Base-by-base conservation (phyloP, 2,113 vertebrate species). In the Oncorhynchus nerka region DNA sequence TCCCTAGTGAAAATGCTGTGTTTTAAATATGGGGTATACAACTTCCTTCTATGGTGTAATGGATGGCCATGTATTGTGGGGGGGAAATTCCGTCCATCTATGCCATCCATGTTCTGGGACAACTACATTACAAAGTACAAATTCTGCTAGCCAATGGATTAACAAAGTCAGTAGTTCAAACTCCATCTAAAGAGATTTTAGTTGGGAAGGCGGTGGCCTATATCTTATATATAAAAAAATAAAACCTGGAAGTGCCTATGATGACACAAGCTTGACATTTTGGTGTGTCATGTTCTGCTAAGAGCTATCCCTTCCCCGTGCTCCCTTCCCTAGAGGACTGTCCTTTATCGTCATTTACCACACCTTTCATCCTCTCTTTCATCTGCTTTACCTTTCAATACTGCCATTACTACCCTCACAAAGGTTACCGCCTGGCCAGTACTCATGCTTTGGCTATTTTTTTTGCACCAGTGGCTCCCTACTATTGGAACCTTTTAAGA, bases 291-390 rank as follows among this genome's bases (percentile, higher is more conserved):
- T 83, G 71, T 86, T 62, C 81, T 73, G 65, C 70, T 81, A 82
- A 90, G 86, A 79, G 39, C 39, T 83, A 78, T 85, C 65, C 84
- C 9, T 39, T 39, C 39, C 8, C 73, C 67, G 75, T 51, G 77
- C 79, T 73, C 83, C 77, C 78, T 82, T 84, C 79, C 73, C 81
- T 62, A 8, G 78, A 83, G 79, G 67, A 77, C 75, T 79, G 81
- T 85, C 74, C 76, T 87, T 83, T 77, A 75, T 80, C 65, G 79
- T 72, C 73, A 79, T 83, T 80, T 81, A 89, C 84, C 84, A 82
- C 83, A 86, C 79, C 87, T 90, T 86, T 89, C 81, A 89, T 86
- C 87, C 85, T 61, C 75, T 62, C 87, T 85, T 84, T 89, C 84
- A 82, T 86, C 82, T 85, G 64, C 75, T 62, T 82, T 76, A 45